These are phyloP conservation scores for Austrolebias charrua DNA, from an alignment of 2,797 vertebrate genomes.

Conservation along the genomic window DNA sequence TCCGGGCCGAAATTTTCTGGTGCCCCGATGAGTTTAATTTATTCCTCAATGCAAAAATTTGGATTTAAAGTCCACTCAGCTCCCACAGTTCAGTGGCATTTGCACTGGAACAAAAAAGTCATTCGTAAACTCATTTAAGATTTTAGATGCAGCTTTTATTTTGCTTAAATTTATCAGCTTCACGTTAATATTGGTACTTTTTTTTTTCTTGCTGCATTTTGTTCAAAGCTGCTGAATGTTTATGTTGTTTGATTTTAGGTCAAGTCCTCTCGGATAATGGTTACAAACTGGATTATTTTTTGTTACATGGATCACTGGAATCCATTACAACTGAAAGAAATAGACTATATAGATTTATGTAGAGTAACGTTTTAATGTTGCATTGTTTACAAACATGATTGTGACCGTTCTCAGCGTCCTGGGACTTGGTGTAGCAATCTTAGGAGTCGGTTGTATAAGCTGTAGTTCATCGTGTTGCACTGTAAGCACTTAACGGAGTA, in stretches of 20 bases:
- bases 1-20: not conserved
- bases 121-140: too few species aligned
- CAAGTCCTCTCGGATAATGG: not conserved
- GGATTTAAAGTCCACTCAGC: not conserved
- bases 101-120: too few species aligned
- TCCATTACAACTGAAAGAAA: too few species aligned
- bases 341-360: too few species aligned
- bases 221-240: not conserved
- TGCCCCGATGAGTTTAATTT: not conserved
- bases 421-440: not conserved
- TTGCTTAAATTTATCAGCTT: not conserved
- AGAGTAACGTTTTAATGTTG: not conserved
- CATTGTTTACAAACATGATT: not conserved
- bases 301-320: too few species aligned
- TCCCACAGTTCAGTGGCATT: not conserved
- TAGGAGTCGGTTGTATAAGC: not conserved
- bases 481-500: conserved; percentile 4
- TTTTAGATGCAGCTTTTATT: not conserved
- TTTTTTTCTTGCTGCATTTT: not conserved
- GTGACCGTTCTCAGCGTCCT: not conserved
- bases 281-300: too few species aligned
- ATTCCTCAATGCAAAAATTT: too few species aligned
- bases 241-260: conserved; percentile 4
- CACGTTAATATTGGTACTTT: not conserved
- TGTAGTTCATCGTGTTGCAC: conserved; percentile 16